Base-by-base conservation (phyloP, 1,140 invertebrate species). In the Procambarus clarkii region DNA sequence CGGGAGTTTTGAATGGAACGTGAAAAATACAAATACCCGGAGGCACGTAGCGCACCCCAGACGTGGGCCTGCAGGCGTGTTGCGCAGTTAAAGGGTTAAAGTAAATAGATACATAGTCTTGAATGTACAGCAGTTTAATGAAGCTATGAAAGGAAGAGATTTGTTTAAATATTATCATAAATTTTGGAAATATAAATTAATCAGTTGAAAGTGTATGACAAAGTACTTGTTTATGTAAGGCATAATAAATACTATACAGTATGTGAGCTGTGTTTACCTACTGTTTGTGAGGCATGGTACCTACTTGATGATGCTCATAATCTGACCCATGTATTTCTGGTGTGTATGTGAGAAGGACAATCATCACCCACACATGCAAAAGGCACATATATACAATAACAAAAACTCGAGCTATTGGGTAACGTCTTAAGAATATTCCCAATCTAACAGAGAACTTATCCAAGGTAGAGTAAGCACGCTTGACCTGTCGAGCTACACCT, bases 401-500 rank as follows among this genome's bases (percentile, higher is more conserved):
- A 94, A 97, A 96, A 83, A 97, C 96, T 92, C 97, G 95, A 64
- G 97, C 97, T 86, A 97, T 95, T 7, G 97, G 97, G 95, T 98
- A 97, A 91, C 97, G 95, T 88, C 97, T 95, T 54, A 98, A 94
- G 94, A 98, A 98, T 21, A 97, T 95, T 24, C 97, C 97, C 44
- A 97, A 95, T 86, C 97, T 95, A 79, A 98, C 95, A 92, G 97
- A 97, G 92, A 97, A 96, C 48, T 96, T 95, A 94, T 98, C 97
- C 21, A 98, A 95, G 64, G 96, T 96, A 50, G 96, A 96, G 93
- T 97, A 97, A 46, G 97, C 97, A 93, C 96, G 95, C 94, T 98
- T 98, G 4, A 98, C 97, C 93, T 96, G 95, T 92, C 97, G 95
- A 0, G 97, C 96, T 71, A 98, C 96, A 24, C 96, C 96, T 80